phyloP scores from a whole-genome alignment of 2,888 invertebrate species.

The Epistrophella euchroma region DNA sequence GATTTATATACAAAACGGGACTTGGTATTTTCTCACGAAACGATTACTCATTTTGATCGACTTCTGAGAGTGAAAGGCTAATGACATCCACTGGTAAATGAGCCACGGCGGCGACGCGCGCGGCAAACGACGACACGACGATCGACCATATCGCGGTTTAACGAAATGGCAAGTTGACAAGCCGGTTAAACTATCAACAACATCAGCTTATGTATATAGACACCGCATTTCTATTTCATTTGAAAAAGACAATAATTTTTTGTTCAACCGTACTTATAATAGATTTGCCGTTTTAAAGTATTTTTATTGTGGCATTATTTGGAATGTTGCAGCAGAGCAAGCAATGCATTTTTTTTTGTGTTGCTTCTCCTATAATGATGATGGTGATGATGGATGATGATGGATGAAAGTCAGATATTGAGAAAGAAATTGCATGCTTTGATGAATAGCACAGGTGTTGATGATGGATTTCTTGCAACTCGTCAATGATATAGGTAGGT shows the following conservation, averaged over 20 bases:
- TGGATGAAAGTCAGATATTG: slow-evolving; percentile 21
- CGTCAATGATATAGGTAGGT: slow-evolving; percentile 26
- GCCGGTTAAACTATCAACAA: slow-evolving; percentile 38
- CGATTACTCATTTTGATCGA: slow-evolving; percentile 52
- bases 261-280: background rate
- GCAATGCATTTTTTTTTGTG: slow-evolving; percentile 11
- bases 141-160: slow-evolving; percentile 12
- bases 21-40: slow-evolving; percentile 32
- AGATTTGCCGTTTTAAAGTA: slow-evolving; percentile 36
- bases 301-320: slow-evolving; percentile 44
- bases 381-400: slow-evolving; percentile 21
- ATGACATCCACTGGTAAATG: slow-evolving; percentile 28
- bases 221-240: slow-evolving; percentile 35
- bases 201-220: background rate
- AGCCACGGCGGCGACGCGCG: background rate
- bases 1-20: background rate
- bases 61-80: slow-evolving; percentile 65
- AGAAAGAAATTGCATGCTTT: slow-evolving; percentile 24
- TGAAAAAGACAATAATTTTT: background rate
- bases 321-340: slow-evolving; percentile 39
- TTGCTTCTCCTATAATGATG: background rate
- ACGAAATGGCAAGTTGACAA: slow-evolving; percentile 70
- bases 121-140: background rate
- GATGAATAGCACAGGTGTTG: slow-evolving; percentile 41
- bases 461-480: slow-evolving; percentile 43